phyloP scores from a whole-genome alignment of 2,797 vertebrate genomes.

The Malurus splendens region DNA sequence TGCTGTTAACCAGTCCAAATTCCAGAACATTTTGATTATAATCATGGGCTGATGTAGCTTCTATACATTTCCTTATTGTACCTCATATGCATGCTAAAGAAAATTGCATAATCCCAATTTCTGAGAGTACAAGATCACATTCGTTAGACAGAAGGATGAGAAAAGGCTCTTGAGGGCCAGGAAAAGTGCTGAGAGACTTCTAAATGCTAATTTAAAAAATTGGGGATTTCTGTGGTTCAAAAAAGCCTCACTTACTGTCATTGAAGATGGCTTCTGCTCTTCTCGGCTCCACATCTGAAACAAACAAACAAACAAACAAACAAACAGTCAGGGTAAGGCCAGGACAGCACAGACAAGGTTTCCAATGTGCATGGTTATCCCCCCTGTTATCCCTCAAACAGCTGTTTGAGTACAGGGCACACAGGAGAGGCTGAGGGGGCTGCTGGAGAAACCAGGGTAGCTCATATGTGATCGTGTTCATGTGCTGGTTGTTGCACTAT shows the following conservation, averaged over 20 bases:
- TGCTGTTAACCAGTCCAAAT: neutral
- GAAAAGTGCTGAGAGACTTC: neutral
- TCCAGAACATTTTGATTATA: neutral
- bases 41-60: neutral
- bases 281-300: conserved; percentile 50
- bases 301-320: neutral
- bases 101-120: neutral
- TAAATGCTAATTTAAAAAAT: neutral
- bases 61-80: neutral
- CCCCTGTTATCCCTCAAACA: neutral
- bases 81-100: neutral
- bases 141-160: neutral
- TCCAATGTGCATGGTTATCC: neutral
- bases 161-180: neutral
- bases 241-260: conserved; percentile 63
- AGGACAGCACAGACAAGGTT: neutral
- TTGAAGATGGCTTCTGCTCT: conserved; percentile 69
- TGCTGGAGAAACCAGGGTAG: neutral
- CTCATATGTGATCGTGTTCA: accelerated
- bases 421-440: neutral
- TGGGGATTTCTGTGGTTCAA: neutral
- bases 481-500: neutral
- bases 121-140: neutral
- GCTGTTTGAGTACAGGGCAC: neutral
- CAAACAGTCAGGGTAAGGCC: neutral